These are phyloP conservation scores for Chaunax sp. DNA, from an alignment of 2,797 vertebrate genomes.

Conservation along the genomic window DNA sequence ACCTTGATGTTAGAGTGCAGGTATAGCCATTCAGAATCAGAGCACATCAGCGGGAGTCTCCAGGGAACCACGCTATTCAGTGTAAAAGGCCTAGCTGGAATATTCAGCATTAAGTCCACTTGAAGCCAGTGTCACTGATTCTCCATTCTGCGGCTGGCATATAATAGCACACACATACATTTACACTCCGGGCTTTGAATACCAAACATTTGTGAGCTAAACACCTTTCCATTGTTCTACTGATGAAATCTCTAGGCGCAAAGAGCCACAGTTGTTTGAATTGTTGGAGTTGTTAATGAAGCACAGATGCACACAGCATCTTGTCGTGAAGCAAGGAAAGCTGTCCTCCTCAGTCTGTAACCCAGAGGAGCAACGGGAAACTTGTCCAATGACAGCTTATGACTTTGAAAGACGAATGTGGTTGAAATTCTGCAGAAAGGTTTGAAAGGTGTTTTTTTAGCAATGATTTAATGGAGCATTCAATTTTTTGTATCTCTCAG, in stretches of 20 bases:
- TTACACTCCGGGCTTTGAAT: constrained; percentile 42
- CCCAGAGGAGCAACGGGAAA: constrained; percentile 69
- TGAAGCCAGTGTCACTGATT: constrained; percentile 70
- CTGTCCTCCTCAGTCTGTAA: constrained; percentile 35
- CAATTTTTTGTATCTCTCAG: not conserved
- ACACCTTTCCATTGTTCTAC: constrained; percentile 59
- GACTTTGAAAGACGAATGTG: constrained; percentile 55
- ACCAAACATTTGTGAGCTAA: constrained; percentile 59
- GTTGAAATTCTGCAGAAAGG: constrained; percentile 36
- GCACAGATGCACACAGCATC: constrained; percentile 54
- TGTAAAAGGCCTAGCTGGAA: constrained; percentile 61
- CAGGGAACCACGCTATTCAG: constrained; percentile 45
- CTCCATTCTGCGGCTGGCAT: constrained; percentile 42
- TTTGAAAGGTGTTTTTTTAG: constrained; percentile 30
- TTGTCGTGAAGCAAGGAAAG: constrained; percentile 46
- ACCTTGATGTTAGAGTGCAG: constrained; percentile 73
- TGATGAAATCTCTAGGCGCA: constrained; percentile 65
- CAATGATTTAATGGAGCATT: constrained; percentile 5
- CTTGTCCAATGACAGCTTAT: constrained; percentile 50
- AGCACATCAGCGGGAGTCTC: constrained; percentile 64
- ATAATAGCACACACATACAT: constrained; percentile 14
- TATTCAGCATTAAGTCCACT: constrained; percentile 72
- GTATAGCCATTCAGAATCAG: constrained; percentile 68
- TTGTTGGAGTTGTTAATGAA: constrained; percentile 74
- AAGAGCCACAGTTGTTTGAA: constrained; percentile 58